A percentile compares a stretch with the other conserved stretches of the same genome.
These are phyloP conservation scores for Molothrus aeneus DNA, from an alignment of 2,797 vertebrate genomes.

Conservation along the genomic window DNA sequence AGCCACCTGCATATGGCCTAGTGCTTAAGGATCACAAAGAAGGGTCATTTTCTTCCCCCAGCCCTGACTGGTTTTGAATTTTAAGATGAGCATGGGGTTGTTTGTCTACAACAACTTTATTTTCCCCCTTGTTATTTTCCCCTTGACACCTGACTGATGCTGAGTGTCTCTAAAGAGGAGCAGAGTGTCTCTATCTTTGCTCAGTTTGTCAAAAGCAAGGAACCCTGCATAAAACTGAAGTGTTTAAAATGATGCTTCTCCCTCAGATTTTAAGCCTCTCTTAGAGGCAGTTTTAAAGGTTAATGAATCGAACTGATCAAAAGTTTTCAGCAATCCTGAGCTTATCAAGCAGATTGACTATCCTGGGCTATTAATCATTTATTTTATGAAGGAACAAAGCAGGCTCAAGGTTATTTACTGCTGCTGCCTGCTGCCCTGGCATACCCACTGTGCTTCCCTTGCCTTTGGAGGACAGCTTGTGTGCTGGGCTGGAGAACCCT, in stretches of 20 bases:
- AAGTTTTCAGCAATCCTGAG: slow-evolving; percentile 28
- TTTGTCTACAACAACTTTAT: not conserved
- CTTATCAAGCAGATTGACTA: not conserved
- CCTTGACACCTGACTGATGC: not conserved
- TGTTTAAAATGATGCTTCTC: not conserved
- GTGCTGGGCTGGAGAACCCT: not conserved
- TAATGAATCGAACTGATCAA: slow-evolving; percentile 44
- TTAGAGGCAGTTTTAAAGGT: slow-evolving; percentile 15
- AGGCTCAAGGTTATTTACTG: slow-evolving; percentile 13
- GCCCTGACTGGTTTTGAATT: not conserved
- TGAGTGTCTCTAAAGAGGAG: not conserved
- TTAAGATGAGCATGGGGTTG: not conserved
- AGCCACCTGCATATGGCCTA: slow-evolving; percentile 37
- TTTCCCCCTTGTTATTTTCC: not conserved
- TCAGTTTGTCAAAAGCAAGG: not conserved
- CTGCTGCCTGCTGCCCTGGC: slow-evolving; percentile 37
- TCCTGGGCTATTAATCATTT: slow-evolving; percentile 59
- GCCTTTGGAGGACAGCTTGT: slow-evolving; percentile 23
- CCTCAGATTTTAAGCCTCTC: not conserved
- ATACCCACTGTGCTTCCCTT: slow-evolving; percentile 36
- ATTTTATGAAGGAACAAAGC: slow-evolving; percentile 57
- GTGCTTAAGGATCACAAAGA: slow-evolving; percentile 29
- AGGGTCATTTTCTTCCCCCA: not conserved
- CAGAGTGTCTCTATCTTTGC: not conserved
- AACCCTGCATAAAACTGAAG: not conserved